A percentile compares a stretch with the other conserved stretches of the same genome.
These are phyloP conservation scores for Mustela lutreola DNA, from an alignment of 2,113 vertebrate genomes.

Conservation along the genomic window DNA sequence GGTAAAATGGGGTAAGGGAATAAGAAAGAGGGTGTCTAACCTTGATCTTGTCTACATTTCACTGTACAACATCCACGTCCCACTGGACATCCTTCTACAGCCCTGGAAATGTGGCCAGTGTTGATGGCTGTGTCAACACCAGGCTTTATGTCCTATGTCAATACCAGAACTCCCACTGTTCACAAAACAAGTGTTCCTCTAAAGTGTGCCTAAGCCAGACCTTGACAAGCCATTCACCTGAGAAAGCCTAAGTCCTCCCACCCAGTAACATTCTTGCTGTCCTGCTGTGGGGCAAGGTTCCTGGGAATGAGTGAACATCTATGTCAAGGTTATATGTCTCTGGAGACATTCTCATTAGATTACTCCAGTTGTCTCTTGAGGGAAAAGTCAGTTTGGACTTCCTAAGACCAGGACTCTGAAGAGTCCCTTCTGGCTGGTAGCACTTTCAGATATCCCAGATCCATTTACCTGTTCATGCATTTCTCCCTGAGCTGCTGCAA, in stretches of 20 bases:
- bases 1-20: not conserved
- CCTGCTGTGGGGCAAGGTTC: not conserved
- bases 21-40: not conserved
- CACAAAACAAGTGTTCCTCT: not conserved
- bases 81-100: not conserved
- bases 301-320: not conserved
- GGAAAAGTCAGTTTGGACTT: not conserved
- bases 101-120: not conserved
- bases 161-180: not conserved
- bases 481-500: not conserved
- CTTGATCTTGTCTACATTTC: not conserved
- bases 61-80: not conserved
- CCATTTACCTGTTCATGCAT: not conserved
- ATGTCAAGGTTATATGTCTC: not conserved
- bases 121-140: not conserved
- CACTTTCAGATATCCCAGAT: not conserved
- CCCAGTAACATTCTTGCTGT: not conserved
- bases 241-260: not conserved
- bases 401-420: not conserved
- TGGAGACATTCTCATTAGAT: not conserved
- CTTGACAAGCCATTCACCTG: not conserved
- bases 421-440: not conserved
- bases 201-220: not conserved
- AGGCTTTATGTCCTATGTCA: not conserved
- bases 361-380: not conserved